Evolutionary conservation across 2,888 invertebrate species (phyloP).

Genomic region (Vanessa cardui): DNA sequence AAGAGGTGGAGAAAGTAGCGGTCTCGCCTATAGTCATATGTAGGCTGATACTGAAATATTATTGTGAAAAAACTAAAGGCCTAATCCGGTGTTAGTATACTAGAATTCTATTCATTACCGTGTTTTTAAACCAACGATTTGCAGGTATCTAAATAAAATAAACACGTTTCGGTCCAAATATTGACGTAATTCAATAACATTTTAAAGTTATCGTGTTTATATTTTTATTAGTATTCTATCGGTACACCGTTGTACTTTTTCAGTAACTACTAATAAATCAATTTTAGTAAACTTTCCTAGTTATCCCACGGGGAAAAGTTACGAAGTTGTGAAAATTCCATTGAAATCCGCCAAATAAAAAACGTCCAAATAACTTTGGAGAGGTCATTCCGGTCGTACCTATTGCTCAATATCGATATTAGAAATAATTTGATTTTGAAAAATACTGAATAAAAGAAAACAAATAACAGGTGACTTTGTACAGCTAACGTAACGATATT

Average conservation of each 20-base stretch:
- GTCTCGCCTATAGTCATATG: no score
- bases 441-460: conserved; percentile 6
- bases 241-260: conserved; percentile 3
- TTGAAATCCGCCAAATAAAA: conserved; percentile 27
- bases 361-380: conserved; percentile 27
- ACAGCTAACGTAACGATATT: conserved; percentile 18
- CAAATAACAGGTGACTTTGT: conserved; percentile 17
- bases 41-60: no score
- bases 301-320: conserved; percentile 24
- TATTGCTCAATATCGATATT: conserved; percentile 20
- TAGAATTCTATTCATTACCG: no score
- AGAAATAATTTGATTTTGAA: conserved; percentile 18
- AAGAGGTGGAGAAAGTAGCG: no score
- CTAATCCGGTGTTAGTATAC: no score
- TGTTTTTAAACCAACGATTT: no score
- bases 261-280: conserved; percentile 18
- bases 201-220: neutral
- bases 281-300: conserved; percentile 22
- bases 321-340: conserved; percentile 26
- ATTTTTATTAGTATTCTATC: neutral
- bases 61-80: no score
- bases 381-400: conserved; percentile 23
- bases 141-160: no score
- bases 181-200: no score
- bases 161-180: no score